Percentiles rank a stretch among this genome's conserved stretches.
phyloP scores from a whole-genome alignment of 2,113 vertebrate species.

The Ctenodactylus gundi region DNA sequence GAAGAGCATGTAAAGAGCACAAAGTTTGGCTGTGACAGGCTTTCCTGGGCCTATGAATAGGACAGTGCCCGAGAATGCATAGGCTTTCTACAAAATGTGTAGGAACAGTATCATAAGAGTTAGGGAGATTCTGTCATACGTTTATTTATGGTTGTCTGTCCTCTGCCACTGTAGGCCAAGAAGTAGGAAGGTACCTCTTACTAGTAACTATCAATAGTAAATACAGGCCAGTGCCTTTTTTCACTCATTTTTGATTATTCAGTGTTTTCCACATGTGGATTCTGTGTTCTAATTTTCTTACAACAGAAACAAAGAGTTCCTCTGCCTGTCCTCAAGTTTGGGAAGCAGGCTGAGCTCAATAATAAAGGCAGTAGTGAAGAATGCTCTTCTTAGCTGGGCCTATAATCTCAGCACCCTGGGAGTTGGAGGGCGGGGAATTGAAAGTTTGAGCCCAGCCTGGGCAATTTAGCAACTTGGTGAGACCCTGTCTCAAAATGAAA shows the following conservation, averaged over 20 bases:
- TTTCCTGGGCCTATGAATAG: conserved; percentile 3
- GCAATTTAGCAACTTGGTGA: no score
- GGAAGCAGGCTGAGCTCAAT: neutral
- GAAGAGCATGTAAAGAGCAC: neutral
- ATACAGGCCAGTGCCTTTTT: neutral
- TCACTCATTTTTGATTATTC: neutral
- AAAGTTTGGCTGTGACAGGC: neutral
- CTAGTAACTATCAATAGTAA: neutral
- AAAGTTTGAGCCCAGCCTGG: no score
- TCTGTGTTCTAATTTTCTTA: neutral
- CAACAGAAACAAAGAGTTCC: neutral
- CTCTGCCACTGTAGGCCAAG: neutral
- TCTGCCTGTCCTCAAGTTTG: neutral
- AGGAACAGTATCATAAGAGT: neutral
- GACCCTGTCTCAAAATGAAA: no score
- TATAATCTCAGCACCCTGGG: no score
- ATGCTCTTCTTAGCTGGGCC: no score
- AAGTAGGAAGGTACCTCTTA: neutral
- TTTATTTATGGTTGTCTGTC: neutral
- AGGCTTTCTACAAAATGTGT: neutral
- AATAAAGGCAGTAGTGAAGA: neutral
- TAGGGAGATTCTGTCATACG: neutral
- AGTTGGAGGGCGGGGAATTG: no score
- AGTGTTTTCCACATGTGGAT: neutral
- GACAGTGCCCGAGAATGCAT: neutral